phyloP scores from a whole-genome alignment of 2,113 vertebrate species.

The Acinonyx jubatus region DNA sequence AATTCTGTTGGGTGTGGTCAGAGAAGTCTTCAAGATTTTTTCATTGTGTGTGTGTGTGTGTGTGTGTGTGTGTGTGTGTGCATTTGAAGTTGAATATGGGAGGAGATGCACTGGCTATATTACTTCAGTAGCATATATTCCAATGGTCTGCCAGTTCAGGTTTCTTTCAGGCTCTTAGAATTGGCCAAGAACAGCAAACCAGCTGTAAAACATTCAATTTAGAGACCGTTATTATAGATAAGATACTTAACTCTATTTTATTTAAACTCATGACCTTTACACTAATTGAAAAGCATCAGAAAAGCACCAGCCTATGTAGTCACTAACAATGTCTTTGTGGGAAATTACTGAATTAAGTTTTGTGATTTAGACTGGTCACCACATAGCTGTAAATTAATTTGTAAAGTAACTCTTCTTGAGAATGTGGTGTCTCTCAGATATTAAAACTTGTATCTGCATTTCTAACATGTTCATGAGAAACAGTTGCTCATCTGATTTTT shows the following conservation, averaged over 20 bases:
- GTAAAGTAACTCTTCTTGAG: constrained; percentile 34
- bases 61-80: not conserved
- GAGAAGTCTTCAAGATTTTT: not conserved
- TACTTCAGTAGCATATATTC: not conserved
- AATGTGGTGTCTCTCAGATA: constrained; percentile 1
- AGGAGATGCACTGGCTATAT: not conserved
- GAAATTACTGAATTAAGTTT: constrained; percentile 48
- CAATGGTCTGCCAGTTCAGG: not conserved
- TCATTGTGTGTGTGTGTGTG: not conserved
- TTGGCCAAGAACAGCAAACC: constrained; percentile 57
- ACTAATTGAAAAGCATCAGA: constrained; percentile 73
- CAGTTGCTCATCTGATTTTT: not conserved
- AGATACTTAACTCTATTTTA: constrained; percentile 66
- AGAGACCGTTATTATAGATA: constrained; percentile 60
- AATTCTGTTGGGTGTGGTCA: not conserved
- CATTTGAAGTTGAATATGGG: not conserved
- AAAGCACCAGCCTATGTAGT: constrained; percentile 43
- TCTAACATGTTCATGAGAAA: not conserved
- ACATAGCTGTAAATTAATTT: constrained; percentile 12
- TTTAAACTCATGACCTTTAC: constrained; percentile 73
- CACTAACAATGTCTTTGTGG: constrained; percentile 39
- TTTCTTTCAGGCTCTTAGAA: constrained; percentile 39
- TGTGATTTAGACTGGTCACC: not conserved
- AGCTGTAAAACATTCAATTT: constrained; percentile 64
- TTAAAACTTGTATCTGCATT: constrained; percentile 13